Evolutionary conservation across 2,888 invertebrate species (phyloP).

Genomic region (Halictus quadricinctus): DNA sequence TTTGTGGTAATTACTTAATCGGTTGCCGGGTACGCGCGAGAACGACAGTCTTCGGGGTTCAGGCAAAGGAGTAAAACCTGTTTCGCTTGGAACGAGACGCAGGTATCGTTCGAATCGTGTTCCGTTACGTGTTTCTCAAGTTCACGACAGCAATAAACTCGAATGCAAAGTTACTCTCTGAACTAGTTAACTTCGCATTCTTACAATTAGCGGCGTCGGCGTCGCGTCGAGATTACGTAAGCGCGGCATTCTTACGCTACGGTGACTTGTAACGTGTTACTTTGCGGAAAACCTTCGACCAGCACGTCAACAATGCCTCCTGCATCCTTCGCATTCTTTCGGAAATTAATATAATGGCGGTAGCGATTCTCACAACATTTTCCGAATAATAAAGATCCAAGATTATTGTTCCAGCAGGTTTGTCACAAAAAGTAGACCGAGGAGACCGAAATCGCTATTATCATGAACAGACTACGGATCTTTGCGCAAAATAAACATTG

Average conservation of each 20-base stretch:
- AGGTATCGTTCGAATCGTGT: slow-evolving; percentile 53
- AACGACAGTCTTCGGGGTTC: slow-evolving; percentile 45
- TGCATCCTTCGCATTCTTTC: background rate
- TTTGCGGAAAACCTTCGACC: background rate
- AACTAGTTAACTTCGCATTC: slow-evolving; percentile 58
- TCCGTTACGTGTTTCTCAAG: slow-evolving; percentile 57
- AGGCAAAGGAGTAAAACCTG: slow-evolving; percentile 63
- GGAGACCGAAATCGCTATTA: no score
- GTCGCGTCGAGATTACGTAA: slow-evolving; percentile 11
- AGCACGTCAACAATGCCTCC: background rate
- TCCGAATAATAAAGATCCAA: background rate
- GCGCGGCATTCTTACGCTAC: background rate
- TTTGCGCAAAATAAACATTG: background rate
- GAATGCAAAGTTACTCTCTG: slow-evolving; percentile 42
- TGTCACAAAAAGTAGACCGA: background rate
- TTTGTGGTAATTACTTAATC: slow-evolving; percentile 70
- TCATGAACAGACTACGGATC: no score
- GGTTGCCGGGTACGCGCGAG: slow-evolving; percentile 32
- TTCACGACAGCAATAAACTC: slow-evolving; percentile 54
- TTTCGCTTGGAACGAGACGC: slow-evolving; percentile 49
- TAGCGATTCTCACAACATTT: background rate
- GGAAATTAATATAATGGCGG: background rate
- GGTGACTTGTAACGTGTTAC: background rate
- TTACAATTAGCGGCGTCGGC: slow-evolving; percentile 33
- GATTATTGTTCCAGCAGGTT: background rate